Conservation (phyloP, 2,113 vertebrate genomes). For the Pachyramphus minor region DNA sequence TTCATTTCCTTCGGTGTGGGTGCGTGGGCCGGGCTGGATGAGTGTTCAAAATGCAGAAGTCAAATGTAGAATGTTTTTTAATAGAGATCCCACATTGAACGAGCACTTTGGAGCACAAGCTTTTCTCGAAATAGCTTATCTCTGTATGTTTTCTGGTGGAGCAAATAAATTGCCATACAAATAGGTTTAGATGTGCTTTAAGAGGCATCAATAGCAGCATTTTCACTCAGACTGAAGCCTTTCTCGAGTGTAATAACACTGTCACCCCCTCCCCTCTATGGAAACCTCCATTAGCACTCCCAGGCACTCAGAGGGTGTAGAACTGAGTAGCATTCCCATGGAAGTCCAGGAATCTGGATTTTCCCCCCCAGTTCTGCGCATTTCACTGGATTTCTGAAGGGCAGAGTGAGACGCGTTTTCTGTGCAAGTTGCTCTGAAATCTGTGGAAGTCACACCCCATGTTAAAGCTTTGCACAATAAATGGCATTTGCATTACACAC, state of each 20-base stretch:
- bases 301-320: not conserved
- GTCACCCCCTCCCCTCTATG: not conserved
- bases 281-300: not conserved
- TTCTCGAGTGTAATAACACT: not conserved
- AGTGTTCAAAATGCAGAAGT: slow-evolving; percentile 28
- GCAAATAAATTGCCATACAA: not conserved
- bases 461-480: not conserved
- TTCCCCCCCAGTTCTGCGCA: not conserved
- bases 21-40: slow-evolving; percentile 23
- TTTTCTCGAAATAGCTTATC: not conserved
- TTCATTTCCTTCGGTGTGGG: slow-evolving; percentile 48
- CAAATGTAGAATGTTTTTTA: slow-evolving; percentile 19
- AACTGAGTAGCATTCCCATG: accelerated
- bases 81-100: not conserved
- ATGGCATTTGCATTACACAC: not conserved
- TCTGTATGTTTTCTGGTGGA: not conserved
- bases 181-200: not conserved
- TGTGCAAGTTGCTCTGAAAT: not conserved
- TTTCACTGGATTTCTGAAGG: not conserved
- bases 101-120: not conserved
- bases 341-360: not conserved
- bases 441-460: not conserved
- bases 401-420: not conserved
- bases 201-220: not conserved
- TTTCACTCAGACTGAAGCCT: not conserved